A percentile compares a stretch with the other conserved stretches of the same genome.
Evolutionary conservation across 2,113 vertebrate species (phyloP).

Genomic region (Eonycteris spelaea): DNA sequence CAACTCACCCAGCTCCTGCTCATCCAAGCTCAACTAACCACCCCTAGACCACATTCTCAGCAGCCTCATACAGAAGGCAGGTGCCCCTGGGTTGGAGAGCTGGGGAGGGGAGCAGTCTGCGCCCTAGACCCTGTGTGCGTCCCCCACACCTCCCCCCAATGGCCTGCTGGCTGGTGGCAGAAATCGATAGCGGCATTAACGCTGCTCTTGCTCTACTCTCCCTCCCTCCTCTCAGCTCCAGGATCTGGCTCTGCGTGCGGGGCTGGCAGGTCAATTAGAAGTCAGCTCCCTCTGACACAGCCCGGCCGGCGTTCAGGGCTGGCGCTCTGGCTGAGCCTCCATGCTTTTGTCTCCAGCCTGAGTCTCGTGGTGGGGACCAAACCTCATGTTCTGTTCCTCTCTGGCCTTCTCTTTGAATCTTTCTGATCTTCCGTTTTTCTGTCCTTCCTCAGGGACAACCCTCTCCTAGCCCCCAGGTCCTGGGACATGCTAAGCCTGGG

Average conservation of each 20-base stretch:
- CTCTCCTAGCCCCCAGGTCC: not conserved
- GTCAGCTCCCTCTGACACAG: constrained; percentile 66
- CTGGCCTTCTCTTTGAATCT: not conserved
- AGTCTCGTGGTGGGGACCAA: not conserved
- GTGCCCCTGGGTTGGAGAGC: not conserved
- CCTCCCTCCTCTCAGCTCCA: constrained; percentile 40
- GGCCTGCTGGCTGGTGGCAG: constrained; percentile 72
- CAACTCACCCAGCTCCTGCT: not conserved
- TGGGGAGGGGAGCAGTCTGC: not conserved
- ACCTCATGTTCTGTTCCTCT: not conserved
- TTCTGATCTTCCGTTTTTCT: not conserved
- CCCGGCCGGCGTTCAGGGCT: not conserved
- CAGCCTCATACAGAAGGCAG: not conserved
- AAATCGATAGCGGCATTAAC: constrained; percentile 76
- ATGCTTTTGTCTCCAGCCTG: constrained; percentile 65
- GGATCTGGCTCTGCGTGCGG: constrained; percentile 59
- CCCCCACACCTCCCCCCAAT: constrained; percentile 41
- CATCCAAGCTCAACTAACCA: not conserved
- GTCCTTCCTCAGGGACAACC: not conserved
- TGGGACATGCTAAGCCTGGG: constrained; percentile 1
- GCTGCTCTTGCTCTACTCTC: constrained; percentile 55
- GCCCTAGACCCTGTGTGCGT: constrained; percentile 15
- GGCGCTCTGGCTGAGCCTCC: not conserved
- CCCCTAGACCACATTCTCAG: not conserved
- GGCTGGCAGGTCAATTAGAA: constrained; percentile 76